Evolutionary conservation across 2,888 invertebrate species (phyloP), one percentile per base, ranked within the genome.

Genomic region (Eristalis tenax): DNA sequence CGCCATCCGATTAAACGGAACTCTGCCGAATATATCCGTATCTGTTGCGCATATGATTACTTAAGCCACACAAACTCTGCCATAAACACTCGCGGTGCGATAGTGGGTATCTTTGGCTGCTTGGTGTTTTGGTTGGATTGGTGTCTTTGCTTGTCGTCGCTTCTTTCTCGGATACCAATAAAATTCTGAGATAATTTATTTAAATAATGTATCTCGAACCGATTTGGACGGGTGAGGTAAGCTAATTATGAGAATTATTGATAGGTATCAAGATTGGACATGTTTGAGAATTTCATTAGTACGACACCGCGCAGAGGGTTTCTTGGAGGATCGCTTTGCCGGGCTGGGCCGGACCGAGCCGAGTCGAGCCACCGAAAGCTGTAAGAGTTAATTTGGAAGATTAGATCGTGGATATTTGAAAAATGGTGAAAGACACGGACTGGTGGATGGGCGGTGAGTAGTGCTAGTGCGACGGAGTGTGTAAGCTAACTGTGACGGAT

Each of bases 191-290:
- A 87, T 87, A 83, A 83, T 83, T 83, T 87, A 87, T 87, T 87
- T 83, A 87, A 83, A 79, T 75, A 83, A 83, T 68, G 75, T 83
- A 71, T 87, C 66, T 73, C 56, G 43, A 68, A 74, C 69, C 82
- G 70, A 79, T 78, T 79, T 75, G 74, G 78, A 82, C 82, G 86
- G 86, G 74, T 78, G 65, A 83, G 86, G 82, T 83, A 74, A 75
- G 82, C 83, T 87, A 87, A 87, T 87, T 87, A 79, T 83, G 75
- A 76, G 87, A 87, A 87, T 79, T 87, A 83, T 87, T 87, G 87
- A 87, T 83, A 69, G 83, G 73, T 83, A 83, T 83, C 87, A 64
- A 26, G 87, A 87, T 83, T 87, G 76, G 79, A 87, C 76, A 69
- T 83, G 79, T 83, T 79, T 79, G n/a, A 69, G 83, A 76, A 83